Conservation (phyloP, 2,113 vertebrate species). For the Morone chrysops region DNA sequence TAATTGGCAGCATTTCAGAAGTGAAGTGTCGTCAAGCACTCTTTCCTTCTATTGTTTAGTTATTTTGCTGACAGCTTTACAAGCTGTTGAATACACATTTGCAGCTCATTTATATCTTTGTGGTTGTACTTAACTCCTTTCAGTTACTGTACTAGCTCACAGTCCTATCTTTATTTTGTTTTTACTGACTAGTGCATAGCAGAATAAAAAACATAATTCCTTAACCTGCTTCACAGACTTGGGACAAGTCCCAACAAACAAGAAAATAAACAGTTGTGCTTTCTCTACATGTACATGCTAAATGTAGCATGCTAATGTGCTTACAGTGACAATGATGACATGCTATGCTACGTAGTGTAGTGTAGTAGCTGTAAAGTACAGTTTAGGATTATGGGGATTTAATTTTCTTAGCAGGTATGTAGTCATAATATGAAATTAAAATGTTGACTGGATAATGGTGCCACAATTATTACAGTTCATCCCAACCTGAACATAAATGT, state of each 20-base stretch:
- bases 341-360: too few relatives aligned
- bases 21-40: background rate
- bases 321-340: background rate
- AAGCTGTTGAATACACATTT: background rate
- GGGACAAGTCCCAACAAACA: background rate
- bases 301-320: background rate
- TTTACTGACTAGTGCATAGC: background rate
- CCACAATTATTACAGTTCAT: too few relatives aligned
- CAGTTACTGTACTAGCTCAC: too few relatives aligned
- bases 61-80: background rate
- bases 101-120: background rate
- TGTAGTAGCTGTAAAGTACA: too few relatives aligned
- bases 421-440: too few relatives aligned
- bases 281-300: background rate
- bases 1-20: background rate
- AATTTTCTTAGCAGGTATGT: too few relatives aligned
- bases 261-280: background rate
- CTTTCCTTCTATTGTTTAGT: background rate
- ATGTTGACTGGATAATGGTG: too few relatives aligned
- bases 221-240: background rate
- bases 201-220: background rate
- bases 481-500: too few relatives aligned
- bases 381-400: too few relatives aligned
- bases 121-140: too few relatives aligned
- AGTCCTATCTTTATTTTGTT: too few relatives aligned